These are phyloP conservation scores for Chrysolina americana DNA, from an alignment of 2,888 invertebrate genomes.

Conservation along the genomic window DNA sequence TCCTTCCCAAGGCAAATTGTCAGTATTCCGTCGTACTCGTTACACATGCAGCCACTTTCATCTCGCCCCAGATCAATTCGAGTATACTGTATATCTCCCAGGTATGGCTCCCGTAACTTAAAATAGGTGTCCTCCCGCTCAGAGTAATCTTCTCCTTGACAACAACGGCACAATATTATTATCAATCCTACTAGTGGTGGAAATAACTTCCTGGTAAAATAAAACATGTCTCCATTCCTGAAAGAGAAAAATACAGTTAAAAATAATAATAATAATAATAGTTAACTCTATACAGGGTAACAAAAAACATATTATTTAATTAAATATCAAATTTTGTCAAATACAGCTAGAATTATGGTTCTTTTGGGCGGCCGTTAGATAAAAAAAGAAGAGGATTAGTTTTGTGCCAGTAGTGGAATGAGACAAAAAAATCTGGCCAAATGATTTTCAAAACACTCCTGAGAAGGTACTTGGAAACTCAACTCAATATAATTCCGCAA, in stretches of 20 bases:
- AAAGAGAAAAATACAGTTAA: background rate
- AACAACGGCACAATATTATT: background rate
- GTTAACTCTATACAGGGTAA: no score
- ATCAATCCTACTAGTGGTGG: background rate
- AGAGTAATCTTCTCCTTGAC: background rate
- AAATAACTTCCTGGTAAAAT: background rate
- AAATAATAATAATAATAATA: no score
- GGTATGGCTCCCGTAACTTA: background rate
- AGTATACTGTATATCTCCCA: background rate
- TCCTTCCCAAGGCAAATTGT: conserved; percentile 73
- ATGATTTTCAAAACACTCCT: no score
- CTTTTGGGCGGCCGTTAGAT: no score
- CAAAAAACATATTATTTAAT: no score
- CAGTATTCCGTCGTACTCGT: conserved; percentile 66
- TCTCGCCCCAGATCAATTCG: conserved; percentile 40
- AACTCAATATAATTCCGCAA: no score
- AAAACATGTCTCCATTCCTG: conserved; percentile 1
- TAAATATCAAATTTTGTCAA: no score
- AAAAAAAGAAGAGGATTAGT: no score
- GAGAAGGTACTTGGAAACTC: no score
- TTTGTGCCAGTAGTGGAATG: no score
- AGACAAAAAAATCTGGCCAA: no score
- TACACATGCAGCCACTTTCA: conserved; percentile 71
- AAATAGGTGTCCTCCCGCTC: background rate
- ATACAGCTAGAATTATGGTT: no score